Evolutionary conservation across 2,797 vertebrate species (phyloP).

Genomic region (Menidia menidia): DNA sequence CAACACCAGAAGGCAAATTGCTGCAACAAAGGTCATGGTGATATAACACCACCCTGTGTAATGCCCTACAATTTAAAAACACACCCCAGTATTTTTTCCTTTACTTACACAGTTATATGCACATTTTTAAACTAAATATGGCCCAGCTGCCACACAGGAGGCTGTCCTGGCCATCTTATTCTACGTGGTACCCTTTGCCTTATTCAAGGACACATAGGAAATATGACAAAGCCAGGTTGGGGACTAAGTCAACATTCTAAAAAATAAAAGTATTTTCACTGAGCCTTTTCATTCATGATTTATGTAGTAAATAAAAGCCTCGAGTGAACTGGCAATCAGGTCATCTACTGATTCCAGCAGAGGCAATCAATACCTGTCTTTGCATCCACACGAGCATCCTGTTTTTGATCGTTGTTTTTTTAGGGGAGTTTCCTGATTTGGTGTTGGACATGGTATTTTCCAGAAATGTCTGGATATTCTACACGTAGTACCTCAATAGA

Average conservation of each 20-base stretch:
- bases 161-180: background rate
- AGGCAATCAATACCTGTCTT: background rate
- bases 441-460: background rate
- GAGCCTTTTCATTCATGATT: background rate
- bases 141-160: background rate
- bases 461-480: background rate
- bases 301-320: background rate
- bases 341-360: background rate
- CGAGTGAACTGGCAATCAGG: background rate
- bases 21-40: background rate
- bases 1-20: background rate
- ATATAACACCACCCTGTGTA: background rate
- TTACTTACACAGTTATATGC: background rate
- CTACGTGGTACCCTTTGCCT: slow-evolving; percentile 1
- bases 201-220: background rate
- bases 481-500: no score
- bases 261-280: background rate
- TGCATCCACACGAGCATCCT: background rate
- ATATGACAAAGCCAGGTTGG: background rate
- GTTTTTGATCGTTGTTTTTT: background rate
- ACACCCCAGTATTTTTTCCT: background rate
- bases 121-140: background rate
- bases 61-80: background rate
- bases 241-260: background rate
- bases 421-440: background rate